A percentile compares a stretch with the other conserved stretches of the same genome.
Conservation (phyloP, 2,113 vertebrate species). For the Chaetorhynchus papuensis region DNA sequence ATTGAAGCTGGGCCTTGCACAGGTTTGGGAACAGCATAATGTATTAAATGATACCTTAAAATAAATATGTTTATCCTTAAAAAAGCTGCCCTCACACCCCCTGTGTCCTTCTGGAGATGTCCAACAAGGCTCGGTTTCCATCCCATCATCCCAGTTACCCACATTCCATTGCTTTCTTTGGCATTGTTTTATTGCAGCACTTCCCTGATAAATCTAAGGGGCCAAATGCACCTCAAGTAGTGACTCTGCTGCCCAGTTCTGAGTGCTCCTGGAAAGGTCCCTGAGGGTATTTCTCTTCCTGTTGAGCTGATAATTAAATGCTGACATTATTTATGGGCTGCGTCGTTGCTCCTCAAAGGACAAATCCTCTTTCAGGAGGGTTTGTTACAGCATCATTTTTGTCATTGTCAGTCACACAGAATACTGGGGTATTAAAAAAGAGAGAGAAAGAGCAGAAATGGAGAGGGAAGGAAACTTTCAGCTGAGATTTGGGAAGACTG, state of each 20-base stretch:
- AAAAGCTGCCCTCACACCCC: neutral
- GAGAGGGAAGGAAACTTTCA: neutral
- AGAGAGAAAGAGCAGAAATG: neutral
- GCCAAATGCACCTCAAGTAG: neutral
- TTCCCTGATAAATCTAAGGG: neutral
- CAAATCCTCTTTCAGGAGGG: neutral
- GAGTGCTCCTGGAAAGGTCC: neutral
- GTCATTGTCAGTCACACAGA: neutral
- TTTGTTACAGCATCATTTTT: neutral
- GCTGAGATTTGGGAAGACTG: neutral
- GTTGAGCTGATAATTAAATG: neutral
- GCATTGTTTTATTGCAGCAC: neutral
- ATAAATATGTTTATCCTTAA: neutral
- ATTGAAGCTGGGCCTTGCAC: neutral
- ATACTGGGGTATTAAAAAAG: neutral
- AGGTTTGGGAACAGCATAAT: neutral
- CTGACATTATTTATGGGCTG: neutral
- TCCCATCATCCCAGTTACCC: neutral
- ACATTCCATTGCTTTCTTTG: neutral
- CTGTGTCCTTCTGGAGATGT: neutral
- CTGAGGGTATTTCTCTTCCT: neutral
- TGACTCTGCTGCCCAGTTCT: neutral
- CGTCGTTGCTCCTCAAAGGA: neutral
- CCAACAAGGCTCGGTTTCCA: neutral
- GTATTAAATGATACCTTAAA: neutral